Base-by-base conservation (phyloP, 1,140 invertebrate species). In the Aleiodes sp. region DNA sequence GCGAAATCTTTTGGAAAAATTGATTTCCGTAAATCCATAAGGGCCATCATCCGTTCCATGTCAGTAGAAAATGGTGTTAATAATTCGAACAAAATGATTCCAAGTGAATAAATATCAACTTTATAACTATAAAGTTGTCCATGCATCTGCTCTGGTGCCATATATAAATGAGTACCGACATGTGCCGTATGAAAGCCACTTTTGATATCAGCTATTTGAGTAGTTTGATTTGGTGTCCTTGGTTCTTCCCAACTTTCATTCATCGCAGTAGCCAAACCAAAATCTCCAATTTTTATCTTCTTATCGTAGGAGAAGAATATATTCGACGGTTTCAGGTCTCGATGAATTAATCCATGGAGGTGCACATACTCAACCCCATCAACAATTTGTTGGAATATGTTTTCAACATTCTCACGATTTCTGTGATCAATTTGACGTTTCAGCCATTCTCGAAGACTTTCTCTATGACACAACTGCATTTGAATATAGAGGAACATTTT, bases 281-380 rank as follows among this genome's bases (percentile, higher is more conserved):
- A 99, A 87, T 99, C 98, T 3, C 97, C 97, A 52, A 99, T 93
- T 87, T 99, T 99, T 2, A 99, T 91, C 73, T 92, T 89, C 4
- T 93, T 94, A 85, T 98, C 94, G 60, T 90, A 88, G 0, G 96
- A 94, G 81, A 98, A 98, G 82, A 98, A 97, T 76, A 98, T 98
- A 84, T 99, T 98, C 52, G 96, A 96, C 1, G 97, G 97, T 91
- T 99, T 98, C 19, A 99, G 88, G 87, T 99, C 97, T 62, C 97
- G 88, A 85, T 99, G 97, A 81, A 99, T 98, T 0, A 99, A 88
- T 3, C 94, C 94, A 74, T 93, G 91, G 0, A 92, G 81, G 87
- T 99, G 98, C 0, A 99, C 94, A 87, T 99, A 99, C 69, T 97
- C 94, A 6, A 99, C 96, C 24, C 96, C 98, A 70, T 92, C 89